Evolutionary conservation across 1,140 invertebrate genomes (phyloP), one percentile per base, ranked within the genome.

Genomic region (Pseudomyrmex cubaensis): DNA sequence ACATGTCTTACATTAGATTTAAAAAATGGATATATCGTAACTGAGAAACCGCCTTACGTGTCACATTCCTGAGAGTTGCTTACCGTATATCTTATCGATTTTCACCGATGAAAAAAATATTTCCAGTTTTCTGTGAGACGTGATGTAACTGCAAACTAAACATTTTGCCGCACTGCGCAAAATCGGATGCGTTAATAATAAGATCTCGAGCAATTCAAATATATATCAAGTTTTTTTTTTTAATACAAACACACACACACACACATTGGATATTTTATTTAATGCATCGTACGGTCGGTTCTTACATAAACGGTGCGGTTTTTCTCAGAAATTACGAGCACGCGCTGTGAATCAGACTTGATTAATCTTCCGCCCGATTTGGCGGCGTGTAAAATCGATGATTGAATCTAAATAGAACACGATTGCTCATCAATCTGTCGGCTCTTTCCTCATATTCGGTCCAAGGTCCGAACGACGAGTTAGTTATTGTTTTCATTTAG

Each of bases 61-160:
- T 72, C 76, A 69, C 89, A 90, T 90, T 90, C 84, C 84, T 88
- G 67, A 75, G 78, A 70, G 61, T 78, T 88, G 64, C 70, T 67
- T 88, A 82, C 88, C 10, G 64, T 57, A 13, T 52, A 78, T 80
- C 87, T 82, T 72, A 85, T 88, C 87, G 61, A 35, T 35, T 35
- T 35, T 35, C 35, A 35, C 35, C 48, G 35, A 73, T 59, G 59
- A 76, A 50, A 4, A 2, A 17, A 20, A 8, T 1, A 50, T 5
- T 10, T 20, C 8, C 22, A 22, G 12, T 22, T 15, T 1, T 2
- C 44, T 61, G 56, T 35, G 8, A 44, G 62, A 44, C 20, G n/a
- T 64, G 25, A 76, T 20, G 44, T n/a, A 17, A n/a, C 64, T 54
- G 17, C 48, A 8, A 54, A 52, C 35, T 7, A 35, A 35, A 35